Percentiles rank a stretch among this genome's conserved stretches.
Evolutionary conservation across 2,113 vertebrate species (phyloP).

Genomic region (Canis aureus): DNA sequence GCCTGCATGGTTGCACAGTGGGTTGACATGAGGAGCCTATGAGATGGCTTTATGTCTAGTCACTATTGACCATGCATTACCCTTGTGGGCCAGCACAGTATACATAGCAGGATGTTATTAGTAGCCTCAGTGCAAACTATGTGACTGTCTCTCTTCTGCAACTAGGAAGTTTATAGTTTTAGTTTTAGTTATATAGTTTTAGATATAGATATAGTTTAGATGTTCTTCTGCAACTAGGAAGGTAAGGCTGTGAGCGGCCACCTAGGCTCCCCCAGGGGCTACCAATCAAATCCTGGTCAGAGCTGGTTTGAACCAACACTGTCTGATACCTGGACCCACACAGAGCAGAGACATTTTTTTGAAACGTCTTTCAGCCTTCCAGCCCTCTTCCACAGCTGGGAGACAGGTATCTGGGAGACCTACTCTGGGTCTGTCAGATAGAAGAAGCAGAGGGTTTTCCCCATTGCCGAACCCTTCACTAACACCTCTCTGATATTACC

Average conservation of each 20-base stretch:
- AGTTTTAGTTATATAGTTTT: too few species aligned
- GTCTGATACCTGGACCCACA: background rate
- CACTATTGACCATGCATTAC: rapidly evolving
- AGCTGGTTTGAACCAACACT: background rate
- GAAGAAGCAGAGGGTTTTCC: background rate
- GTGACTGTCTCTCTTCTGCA: background rate
- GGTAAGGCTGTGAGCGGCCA: background rate
- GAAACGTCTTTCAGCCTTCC: background rate
- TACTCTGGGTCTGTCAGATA: background rate
- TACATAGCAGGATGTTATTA: too few species aligned
- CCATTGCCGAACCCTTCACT: background rate
- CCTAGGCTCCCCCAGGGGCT: background rate
- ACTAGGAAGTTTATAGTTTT: background rate
- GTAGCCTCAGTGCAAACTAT: too few species aligned
- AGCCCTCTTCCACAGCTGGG: background rate
- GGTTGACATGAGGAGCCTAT: background rate
- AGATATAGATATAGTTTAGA: too few species aligned
- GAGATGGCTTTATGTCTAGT: background rate
- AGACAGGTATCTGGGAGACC: background rate
- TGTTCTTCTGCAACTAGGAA: background rate
- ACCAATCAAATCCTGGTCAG: background rate
- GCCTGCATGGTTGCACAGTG: background rate
- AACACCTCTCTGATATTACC: background rate
- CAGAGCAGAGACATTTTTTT: background rate
- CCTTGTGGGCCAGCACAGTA: rapidly evolving